phyloP scores from a whole-genome alignment of 2,888 invertebrate genomes.

The Homarus gammarus region DNA sequence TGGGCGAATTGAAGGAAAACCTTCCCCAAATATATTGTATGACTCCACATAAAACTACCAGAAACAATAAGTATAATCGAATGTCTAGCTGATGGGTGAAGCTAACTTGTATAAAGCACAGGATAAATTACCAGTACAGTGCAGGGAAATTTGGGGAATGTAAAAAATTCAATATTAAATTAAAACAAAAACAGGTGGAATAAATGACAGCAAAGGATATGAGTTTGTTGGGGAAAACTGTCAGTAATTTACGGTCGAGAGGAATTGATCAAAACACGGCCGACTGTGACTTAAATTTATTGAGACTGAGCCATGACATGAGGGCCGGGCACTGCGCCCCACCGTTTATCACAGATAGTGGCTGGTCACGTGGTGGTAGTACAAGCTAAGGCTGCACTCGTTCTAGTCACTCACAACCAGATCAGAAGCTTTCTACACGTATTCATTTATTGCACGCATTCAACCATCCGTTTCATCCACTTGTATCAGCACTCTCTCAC shows the following conservation, averaged over 20 bases:
- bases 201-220: no score
- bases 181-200: no score
- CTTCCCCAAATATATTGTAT: no score
- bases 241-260: neutral
- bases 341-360: constrained; percentile 70
- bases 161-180: no score
- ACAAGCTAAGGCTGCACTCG: constrained; percentile 58
- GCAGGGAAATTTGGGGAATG: no score
- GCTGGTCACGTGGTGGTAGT: constrained; percentile 69
- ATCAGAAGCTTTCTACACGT: neutral
- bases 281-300: constrained; percentile 69
- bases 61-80: no score
- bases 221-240: no score
- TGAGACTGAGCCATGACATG: constrained; percentile 72
- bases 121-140: no score
- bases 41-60: no score
- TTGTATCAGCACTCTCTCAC: neutral
- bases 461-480: neutral
- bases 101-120: no score
- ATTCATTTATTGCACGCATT: neutral
- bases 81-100: no score
- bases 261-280: neutral
- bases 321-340: constrained; percentile 46
- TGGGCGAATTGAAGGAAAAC: no score
- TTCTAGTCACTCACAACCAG: constrained; percentile 24